Evolutionary conservation across 2,797 vertebrate genomes (phyloP), one percentile per base, ranked within the genome.

Genomic region (Molossus alvarezi): DNA sequence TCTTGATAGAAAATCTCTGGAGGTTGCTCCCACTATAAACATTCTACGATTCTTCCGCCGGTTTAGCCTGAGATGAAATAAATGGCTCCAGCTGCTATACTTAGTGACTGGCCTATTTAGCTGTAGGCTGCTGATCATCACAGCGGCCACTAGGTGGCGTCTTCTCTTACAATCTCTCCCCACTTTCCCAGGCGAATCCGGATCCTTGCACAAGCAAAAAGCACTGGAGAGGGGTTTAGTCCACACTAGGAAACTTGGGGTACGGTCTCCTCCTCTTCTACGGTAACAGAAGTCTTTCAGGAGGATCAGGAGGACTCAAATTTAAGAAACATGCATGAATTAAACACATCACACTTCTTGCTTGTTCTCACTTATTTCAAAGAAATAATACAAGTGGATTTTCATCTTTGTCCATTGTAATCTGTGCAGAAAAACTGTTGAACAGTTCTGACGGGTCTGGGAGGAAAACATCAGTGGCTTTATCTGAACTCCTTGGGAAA

Each of bases 121-220:
- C 33, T 0, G n/a, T 2, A 55, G 62, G n/a, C 69, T 89, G 97
- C 51, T 60, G 45, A 48, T 97, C 12, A 4, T 15, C 0, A 33
- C 1, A 1, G 21, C 0, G 37, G 55, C 97, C 97, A 69, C 97
- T 76, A 97, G 97, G 67, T 97, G 97, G 96, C 96, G 51, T 25
- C 21, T 69, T 55, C 51, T 75, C n/a, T 89, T 71, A 92, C 64
- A 96, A 48, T 53, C 91, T 76, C 64, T 71, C 21, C 13, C 11
- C 15, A 2, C 8, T 41, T 75, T 82, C 25, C 37, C 15, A 12
- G 41, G 14, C 0, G 23, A 29, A 25, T 33, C 41, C 5, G 86
- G 60, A 58, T 62, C 21, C 27, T 72, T 79, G 57, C 9, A 18
- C 90, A 23, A 69, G 69, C 45, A 37, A 27, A 33, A 73, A 5